These are phyloP conservation scores for Cyanoramphus novaezelandiae DNA, from an alignment of 2,113 vertebrate species.

Conservation along the genomic window DNA sequence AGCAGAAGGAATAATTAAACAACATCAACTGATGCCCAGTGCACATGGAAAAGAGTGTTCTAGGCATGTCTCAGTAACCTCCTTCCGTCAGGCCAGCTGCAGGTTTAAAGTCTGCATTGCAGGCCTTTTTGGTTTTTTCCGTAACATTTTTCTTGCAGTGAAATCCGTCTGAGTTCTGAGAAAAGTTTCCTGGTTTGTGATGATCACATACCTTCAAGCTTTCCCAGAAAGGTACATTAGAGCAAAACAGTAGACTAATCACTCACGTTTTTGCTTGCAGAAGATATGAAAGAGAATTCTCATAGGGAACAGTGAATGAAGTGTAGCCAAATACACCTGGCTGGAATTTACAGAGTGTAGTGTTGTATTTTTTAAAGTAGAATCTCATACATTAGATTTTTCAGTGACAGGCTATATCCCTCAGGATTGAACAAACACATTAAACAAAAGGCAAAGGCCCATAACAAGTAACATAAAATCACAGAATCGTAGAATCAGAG, in stretches of 20 bases:
- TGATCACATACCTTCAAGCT: neutral
- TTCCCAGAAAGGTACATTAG: neutral
- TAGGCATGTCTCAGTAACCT: neutral
- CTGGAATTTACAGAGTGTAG: neutral
- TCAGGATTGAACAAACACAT: neutral
- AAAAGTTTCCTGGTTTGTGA: neutral
- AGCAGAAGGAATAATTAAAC: neutral
- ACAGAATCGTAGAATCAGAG: neutral
- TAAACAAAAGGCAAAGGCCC: neutral
- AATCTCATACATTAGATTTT: slow-evolving; percentile 4
- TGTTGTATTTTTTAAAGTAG: neutral
- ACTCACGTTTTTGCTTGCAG: neutral
- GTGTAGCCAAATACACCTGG: neutral
- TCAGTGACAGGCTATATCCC: neutral
- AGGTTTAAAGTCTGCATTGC: neutral
- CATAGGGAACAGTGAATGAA: neutral
- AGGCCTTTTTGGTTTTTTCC: neutral
- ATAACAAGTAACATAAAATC: neutral
- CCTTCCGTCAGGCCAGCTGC: neutral
- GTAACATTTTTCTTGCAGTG: neutral
- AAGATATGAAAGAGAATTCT: slow-evolving; percentile 29
- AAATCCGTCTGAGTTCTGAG: slow-evolving; percentile 1
- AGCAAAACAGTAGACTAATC: neutral
- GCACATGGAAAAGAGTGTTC: neutral
- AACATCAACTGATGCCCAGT: neutral